Evolutionary conservation across 2,888 invertebrate species (phyloP), one percentile per base, ranked within the genome.

Genomic region (Syrphus vitripennis): DNA sequence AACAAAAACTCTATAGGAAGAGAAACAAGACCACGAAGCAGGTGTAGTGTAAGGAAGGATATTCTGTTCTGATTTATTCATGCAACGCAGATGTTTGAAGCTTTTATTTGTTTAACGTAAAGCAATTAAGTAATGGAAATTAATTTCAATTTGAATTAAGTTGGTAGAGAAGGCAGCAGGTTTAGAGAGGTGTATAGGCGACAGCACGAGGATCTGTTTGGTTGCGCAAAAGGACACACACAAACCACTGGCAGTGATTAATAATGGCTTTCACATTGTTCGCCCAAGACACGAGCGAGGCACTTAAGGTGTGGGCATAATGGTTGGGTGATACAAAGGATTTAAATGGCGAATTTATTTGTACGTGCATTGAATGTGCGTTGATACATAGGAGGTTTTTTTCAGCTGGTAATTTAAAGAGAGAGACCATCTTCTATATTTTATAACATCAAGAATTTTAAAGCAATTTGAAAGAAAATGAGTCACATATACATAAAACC

Each of bases 131-230:
- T 79, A 79, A 79, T 79, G 75, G 75, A 65, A 83, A 83, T 79
- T 83, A 83, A 83, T 79, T 79, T 83, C 63, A 79, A 83, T 83
- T 83, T 83, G 70, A 75, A 79, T 69, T 40, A 79, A 75, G 37
- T n/a, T n/a, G 7, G 37, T n/a, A 6, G 50, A 50, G 24, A 26
- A 50, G n/a, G n/a, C 50, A 50, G 14, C 5, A 34, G 14, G 12
- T 37, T 4, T 14, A 37, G 3, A 37, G 21, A n/a, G n/a, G n/a
- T n/a, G 34, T 16, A 63, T 3, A 7, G 21, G 14, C 1, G 5
- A 31, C 6, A 24, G n/a, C 7, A 29, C 42, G 19, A 67, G 50
- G 67, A 65, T 65, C 48, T 50, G 55, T 16, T 12, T 16, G 45
- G 34, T 16, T 37, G 9, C 16, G 6, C 26, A 57, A n/a, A 57